Conservation (phyloP, 2,797 vertebrate species). For the Sardinella longiceps region DNA sequence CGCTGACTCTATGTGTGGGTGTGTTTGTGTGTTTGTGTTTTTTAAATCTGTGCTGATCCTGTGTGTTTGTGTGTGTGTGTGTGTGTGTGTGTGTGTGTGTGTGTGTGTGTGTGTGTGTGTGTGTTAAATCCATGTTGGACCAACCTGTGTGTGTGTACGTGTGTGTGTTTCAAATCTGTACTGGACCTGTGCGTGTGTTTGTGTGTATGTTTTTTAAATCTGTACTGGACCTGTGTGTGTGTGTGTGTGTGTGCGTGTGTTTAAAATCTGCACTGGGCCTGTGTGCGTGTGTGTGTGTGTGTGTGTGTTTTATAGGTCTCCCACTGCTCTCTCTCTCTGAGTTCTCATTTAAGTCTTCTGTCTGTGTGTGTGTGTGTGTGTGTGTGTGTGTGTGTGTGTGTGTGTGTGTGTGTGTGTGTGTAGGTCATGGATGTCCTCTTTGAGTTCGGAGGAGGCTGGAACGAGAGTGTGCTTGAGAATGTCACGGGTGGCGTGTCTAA, state of each 20-base stretch:
- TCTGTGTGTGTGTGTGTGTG: conserved; percentile 1
- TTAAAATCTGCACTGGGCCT: neutral
- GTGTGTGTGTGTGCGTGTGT: neutral
- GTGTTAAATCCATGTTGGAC: neutral
- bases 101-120: neutral
- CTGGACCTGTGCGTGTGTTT: neutral
- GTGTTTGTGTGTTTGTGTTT: too few species aligned
- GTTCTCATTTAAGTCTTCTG: too few species aligned
- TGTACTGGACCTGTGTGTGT: neutral
- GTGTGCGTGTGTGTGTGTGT: neutral
- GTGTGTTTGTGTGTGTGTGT: too few species aligned
- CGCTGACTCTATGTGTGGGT: too few species aligned
- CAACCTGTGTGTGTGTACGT: neutral
- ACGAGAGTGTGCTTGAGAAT: neutral
- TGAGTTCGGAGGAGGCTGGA: neutral
- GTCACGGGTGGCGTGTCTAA: neutral
- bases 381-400: conserved; percentile 10
- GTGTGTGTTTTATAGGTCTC: neutral
- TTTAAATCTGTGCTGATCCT: too few species aligned
- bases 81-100: too few species aligned
- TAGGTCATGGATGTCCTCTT: neutral
- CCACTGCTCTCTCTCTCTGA: neutral
- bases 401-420: neutral
- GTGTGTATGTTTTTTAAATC: neutral
- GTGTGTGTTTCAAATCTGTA: too few species aligned